Percentiles rank a stretch among this genome's conserved stretches.
Evolutionary conservation across 2,797 vertebrate genomes (phyloP).

Genomic region (Malurus leucopterus): DNA sequence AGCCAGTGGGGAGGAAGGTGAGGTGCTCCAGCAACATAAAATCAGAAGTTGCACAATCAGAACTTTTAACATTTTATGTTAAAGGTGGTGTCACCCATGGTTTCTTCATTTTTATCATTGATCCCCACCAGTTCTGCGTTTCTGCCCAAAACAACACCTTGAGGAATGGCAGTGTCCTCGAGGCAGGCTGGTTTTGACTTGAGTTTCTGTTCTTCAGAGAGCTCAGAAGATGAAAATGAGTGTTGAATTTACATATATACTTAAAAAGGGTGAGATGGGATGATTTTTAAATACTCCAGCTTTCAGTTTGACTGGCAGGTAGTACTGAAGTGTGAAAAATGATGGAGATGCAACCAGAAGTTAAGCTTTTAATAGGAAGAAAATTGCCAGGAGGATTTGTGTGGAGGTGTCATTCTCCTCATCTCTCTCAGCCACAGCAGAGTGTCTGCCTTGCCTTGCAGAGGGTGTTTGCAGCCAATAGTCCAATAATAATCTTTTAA

Average conservation of each 20-base stretch:
- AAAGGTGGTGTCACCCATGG: neutral
- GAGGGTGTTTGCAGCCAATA: neutral
- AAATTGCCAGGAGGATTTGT: neutral
- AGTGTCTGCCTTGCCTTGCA: neutral
- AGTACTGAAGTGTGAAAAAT: neutral
- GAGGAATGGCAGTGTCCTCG: neutral
- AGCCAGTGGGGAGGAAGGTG: neutral
- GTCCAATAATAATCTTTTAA: neutral
- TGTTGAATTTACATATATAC: neutral
- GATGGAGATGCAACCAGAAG: slow-evolving; percentile 30
- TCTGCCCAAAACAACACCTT: neutral
- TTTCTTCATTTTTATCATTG: neutral
- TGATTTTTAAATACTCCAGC: neutral
- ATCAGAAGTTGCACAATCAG: neutral
- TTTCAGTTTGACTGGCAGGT: neutral
- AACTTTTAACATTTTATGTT: neutral
- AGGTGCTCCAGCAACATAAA: neutral
- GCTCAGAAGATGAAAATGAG: neutral
- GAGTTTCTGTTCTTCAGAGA: neutral
- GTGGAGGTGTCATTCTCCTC: slow-evolving; percentile 5
- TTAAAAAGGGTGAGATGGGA: neutral
- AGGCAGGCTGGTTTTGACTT: neutral
- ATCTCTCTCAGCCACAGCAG: neutral
- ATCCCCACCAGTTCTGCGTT: neutral
- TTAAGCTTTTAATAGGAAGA: slow-evolving; percentile 32